Base-by-base conservation (phyloP, 2,797 vertebrate species). In the Hemibagrus guttatus region DNA sequence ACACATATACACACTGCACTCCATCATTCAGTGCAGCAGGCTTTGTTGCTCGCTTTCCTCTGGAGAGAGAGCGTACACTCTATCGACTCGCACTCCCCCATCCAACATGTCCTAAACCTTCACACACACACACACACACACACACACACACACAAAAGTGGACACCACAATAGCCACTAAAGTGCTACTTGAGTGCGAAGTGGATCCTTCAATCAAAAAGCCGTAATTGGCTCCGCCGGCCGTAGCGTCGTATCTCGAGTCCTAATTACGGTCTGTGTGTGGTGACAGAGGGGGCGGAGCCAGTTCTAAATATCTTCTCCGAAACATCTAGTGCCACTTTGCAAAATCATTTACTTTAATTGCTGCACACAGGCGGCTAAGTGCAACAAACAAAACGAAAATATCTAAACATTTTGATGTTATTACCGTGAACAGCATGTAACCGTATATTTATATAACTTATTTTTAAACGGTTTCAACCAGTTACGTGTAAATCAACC, bases 151-250 rank as follows among this genome's bases (percentile, higher is more conserved):
- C 26, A 82, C 75, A 26, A 69, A 79, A 83, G 61, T 12, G 52
- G 56, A 86, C 81, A 46, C 19, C 69, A 85, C 84, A 81, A 68
- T 81, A 58, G 76, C 58, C 80, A 39, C 39, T 84, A 42, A 87
- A 87, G 86, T 87, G 86, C 83, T 87, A 74, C 84, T 85, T 59
- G 31, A 85, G 84, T 82, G 87, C 28, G 59, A 88, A 88, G 87
- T 76, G 83, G 69, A 68, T 35, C 26, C 87, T 82, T 88, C 76
- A 82, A 35, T 85, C 79, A 71, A 39, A 86, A 83, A 63, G 64
- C 42, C 49, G 56, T 79, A 75, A 66, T 81, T 72, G 83, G 16
- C 54, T 61, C 28, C 56, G 2, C 52, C 39, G 17, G 23, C 35
- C 46, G 23, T 58, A 52, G 9, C 19, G 46, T 72, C 17, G n/a